These are phyloP conservation scores for Tinea trinotella DNA, from an alignment of 2,888 invertebrate species.

Conservation along the genomic window DNA sequence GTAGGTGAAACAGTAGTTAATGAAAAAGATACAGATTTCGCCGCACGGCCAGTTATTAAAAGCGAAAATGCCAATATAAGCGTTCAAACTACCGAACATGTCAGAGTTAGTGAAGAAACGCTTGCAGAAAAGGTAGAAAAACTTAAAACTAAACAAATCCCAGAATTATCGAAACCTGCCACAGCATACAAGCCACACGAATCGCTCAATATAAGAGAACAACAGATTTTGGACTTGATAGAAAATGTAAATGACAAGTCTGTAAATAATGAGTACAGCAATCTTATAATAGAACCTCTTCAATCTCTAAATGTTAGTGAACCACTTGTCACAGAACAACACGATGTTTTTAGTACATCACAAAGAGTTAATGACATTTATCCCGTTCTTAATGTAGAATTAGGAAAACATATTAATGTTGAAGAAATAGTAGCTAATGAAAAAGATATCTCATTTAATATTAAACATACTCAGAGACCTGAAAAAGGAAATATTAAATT, in stretches of 20 bases:
- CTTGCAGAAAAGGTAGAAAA: conserved; percentile 39
- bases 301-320: conserved; percentile 52
- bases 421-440: conserved; percentile 33
- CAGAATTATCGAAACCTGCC: conserved; percentile 30
- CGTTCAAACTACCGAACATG: conserved; percentile 51
- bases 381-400: conserved; percentile 33
- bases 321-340: conserved; percentile 54
- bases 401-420: conserved; percentile 33
- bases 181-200: conserved; percentile 33
- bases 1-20: conserved; percentile 38
- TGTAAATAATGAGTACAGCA: conserved; percentile 29
- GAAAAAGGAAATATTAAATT: conserved; percentile 30
- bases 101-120: conserved; percentile 37
- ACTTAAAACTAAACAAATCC: conserved; percentile 28
- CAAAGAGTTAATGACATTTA: conserved; percentile 27
- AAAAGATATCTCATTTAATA: conserved; percentile 32
- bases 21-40: conserved; percentile 37
- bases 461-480: conserved; percentile 28
- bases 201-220: conserved; percentile 39
- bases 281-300: conserved; percentile 32
- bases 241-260: conserved; percentile 26
- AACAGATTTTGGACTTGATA: conserved; percentile 37
- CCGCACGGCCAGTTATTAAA: conserved; percentile 30
- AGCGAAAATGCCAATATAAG: conserved; percentile 45
- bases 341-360: conserved; percentile 30